Conservation (phyloP, 2,888 invertebrate genomes). For the Phania funesta region DNA sequence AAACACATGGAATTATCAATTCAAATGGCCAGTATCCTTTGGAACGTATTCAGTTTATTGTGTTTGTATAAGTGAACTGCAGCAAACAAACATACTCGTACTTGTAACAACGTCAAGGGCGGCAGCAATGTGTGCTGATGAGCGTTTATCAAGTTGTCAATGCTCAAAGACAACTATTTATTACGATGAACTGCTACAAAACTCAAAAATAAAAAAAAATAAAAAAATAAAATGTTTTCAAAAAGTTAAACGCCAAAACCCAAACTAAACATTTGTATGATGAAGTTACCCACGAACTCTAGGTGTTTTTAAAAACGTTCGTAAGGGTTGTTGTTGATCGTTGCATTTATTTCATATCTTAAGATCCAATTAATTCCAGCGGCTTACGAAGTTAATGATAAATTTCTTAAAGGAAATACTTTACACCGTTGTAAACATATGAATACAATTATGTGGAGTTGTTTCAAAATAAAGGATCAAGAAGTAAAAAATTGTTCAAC, state of each 20-base stretch:
- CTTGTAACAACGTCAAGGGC: not conserved
- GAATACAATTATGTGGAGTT: not conserved
- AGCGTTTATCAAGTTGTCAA: conserved; percentile 77
- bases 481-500: conserved; percentile 19
- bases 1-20: conserved; percentile 28
- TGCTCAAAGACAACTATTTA: conserved; percentile 69
- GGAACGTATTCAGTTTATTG: conserved; percentile 28
- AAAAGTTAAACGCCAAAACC: not conserved
- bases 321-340: conserved; percentile 40
- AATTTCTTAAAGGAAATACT: conserved; percentile 36
- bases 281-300: conserved; percentile 8
- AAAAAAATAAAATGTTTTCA: too few species aligned
- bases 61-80: not conserved
- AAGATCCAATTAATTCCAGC: conserved; percentile 58
- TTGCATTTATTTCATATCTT: conserved; percentile 34
- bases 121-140: conserved; percentile 73
- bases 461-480: conserved; percentile 22
- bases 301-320: not conserved
- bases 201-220: not conserved
- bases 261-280: conserved; percentile 53
- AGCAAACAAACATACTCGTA: not conserved
- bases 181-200: conserved; percentile 24
- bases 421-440: conserved; percentile 62
- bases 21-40: conserved; percentile 49
- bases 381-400: conserved; percentile 38